Evolutionary conservation across 2,888 invertebrate genomes (phyloP), one percentile per base, ranked within the genome.

Genomic region (Eupithecia centaureata): DNA sequence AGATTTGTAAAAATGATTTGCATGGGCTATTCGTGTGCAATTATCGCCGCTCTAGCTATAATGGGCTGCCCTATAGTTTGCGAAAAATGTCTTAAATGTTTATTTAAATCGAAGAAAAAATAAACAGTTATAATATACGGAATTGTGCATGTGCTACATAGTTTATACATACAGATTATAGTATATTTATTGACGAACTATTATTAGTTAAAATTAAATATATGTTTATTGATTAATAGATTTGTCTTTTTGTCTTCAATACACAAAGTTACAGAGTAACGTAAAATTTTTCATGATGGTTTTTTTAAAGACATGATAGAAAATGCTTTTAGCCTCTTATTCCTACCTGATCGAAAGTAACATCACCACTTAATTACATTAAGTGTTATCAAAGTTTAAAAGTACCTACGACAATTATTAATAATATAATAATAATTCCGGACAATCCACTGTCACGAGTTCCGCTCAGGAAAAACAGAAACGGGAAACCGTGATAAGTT

Each of bases 11-110:
- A 1, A 22, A 52, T 52, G 52, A 52, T 52, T 52, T 52, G 52
- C 27, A 52, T 52, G 52, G 27, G 52, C 7, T 27, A 27, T 15
- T 52, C 25, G 0, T 52, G 52, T 27, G 52, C 52, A 18, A 5
- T 52, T 15, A 52, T 27, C 18, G 52, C 52, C 5, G 52, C 52
- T 0, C 25, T 25, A 7, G 25, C 27, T 25, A 27, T 52, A 27
- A 27, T 18, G 1, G 15, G 25, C 27, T 25, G 52, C 52, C 52
- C 52, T 2, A 27, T 52, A 27, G 2, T 52, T 5, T 52, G 25
- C 27, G 52, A 52, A 27, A 52, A 52, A 52, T 52, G 52, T 52
- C 52, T 52, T 2, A 52, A 15, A 5, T 52, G 52, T 52, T 25
- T 52, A 27, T 27, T 27, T 25, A 52, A 52, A 52, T 27, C 52